These are phyloP conservation scores for Dione vanillae DNA, from an alignment of 2,888 invertebrate genomes.

Conservation along the genomic window DNA sequence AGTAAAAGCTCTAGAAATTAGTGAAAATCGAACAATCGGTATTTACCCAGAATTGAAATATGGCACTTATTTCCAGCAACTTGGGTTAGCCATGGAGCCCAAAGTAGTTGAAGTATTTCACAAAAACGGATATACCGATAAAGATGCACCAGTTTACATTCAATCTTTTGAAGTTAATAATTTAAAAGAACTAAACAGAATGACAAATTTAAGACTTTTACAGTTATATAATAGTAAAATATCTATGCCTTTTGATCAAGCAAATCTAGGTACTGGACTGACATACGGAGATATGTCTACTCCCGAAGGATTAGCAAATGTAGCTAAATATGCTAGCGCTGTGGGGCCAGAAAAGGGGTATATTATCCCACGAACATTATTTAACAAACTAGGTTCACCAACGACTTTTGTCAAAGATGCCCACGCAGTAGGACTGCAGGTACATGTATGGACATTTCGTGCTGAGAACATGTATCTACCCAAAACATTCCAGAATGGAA, in stretches of 20 bases:
- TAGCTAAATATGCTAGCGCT: conserved; percentile 71
- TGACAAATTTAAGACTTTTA: conserved; percentile 66
- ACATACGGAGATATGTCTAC: conserved; percentile 74
- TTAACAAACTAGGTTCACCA: conserved; percentile 59
- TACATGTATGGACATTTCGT: conserved; percentile 76
- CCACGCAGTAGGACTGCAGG: conserved; percentile 67
- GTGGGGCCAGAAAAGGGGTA: conserved; percentile 74
- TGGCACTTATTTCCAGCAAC: conserved; percentile 63
- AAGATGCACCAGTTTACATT: conserved; percentile 67
- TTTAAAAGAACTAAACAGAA: conserved; percentile 66
- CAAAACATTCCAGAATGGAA: conserved; percentile 60
- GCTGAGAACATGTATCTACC: conserved; percentile 73
- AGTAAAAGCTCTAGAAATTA: conserved; percentile 65
- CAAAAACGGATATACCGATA: conserved; percentile 64
- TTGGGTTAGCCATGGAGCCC: conserved; percentile 68
- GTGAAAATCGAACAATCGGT: conserved; percentile 67
- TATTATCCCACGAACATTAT: conserved; percentile 68
- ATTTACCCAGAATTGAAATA: conserved; percentile 77
- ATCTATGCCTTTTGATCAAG: conserved; percentile 67
- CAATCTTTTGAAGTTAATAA: conserved; percentile 77
- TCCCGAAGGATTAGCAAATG: conserved; percentile 64
- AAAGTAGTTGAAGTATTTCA: conserved; percentile 64
- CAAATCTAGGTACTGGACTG: conserved; percentile 56
- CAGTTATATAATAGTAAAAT: conserved; percentile 63
- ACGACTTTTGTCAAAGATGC: conserved; percentile 71